A percentile compares a stretch with the other conserved stretches of the same genome.
Conservation (phyloP, 1,140 invertebrate species). For the Sinonovacula constricta region DNA sequence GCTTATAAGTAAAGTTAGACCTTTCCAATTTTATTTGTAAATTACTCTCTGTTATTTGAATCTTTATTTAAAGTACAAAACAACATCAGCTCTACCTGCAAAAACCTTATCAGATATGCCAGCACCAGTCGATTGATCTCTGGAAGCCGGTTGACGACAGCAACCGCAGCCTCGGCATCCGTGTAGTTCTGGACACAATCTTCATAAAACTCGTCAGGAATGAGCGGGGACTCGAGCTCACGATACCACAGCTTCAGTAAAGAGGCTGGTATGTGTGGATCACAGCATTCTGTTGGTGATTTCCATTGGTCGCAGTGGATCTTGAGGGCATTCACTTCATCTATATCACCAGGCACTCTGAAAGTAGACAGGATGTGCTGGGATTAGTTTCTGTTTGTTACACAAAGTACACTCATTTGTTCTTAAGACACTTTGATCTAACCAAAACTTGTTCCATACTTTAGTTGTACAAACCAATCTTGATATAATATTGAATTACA, state of each 20-base stretch:
- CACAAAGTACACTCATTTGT: too few species aligned
- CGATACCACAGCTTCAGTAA: slow-evolving; percentile 97
- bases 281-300: slow-evolving; percentile 82
- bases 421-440: too few species aligned
- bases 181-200: slow-evolving; percentile 86
- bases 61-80: too few species aligned
- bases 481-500: too few species aligned
- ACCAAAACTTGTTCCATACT: too few species aligned
- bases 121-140: slow-evolving; percentile 87
- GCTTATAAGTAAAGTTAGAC: too few species aligned
- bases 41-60: too few species aligned
- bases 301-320: slow-evolving; percentile 95
- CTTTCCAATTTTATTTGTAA: too few species aligned
- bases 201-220: slow-evolving; percentile 93
- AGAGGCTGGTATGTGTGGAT: slow-evolving; percentile 96
- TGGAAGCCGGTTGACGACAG: slow-evolving; percentile 87
- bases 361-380: slow-evolving; percentile 60
- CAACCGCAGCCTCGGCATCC: slow-evolving; percentile 85
- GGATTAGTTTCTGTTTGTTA: neutral
- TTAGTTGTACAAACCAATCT: too few species aligned
- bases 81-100: slow-evolving; percentile 82
- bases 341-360: slow-evolving; percentile 96
- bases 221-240: slow-evolving; percentile 96
- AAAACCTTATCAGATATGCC: slow-evolving; percentile 94
- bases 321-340: slow-evolving; percentile 93